Evolutionary conservation across 2,113 vertebrate genomes (phyloP), one percentile per base, ranked within the genome.

Genomic region (Datnioides undecimradiatus): DNA sequence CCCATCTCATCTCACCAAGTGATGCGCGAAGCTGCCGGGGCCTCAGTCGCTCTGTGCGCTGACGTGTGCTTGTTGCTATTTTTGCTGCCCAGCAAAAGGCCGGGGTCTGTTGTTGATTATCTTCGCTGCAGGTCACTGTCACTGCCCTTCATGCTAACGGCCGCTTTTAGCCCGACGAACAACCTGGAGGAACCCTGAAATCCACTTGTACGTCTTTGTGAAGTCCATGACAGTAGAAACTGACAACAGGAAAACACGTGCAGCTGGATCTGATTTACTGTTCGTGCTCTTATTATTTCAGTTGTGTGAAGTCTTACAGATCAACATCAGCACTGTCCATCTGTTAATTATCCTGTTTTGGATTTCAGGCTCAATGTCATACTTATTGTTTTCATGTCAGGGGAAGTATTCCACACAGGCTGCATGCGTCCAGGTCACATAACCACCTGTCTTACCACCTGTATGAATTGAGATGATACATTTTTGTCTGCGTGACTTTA

Each of bases 51-150:
- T 25, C 25, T 41, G n/a, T n/a, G 49, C 38, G 17, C 55, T 73
- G 70, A 62, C 34, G 17, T 65, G 36, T 45, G 40, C 60, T 65
- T 33, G 43, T n/a, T 52, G 58, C 58, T 41, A 41, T 52, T 52
- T 21, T 34, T 63, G 46, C 70, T 13, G 66, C 66, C 27, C 12
- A 9, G 6, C 46, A 52, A 21, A 52, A 27, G 23, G 14, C 33
- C 27, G 10, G 14, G 17, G 11, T 46, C 63, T n/a, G 43, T 10
- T n/a, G 4, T 14, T 64, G 7, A 29, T 64, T 64, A 27, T 43
- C 40, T 31, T 13, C 13, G 41, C 29, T 48, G 43, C 6, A 33
- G 6, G 29, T 48, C 43, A 65, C 27, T 46, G 12, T 65, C 60
- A 43, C 16, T 19, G 38, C 23, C 12, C 10, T 19, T 17, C 33